Base-by-base conservation (phyloP, 2,113 vertebrate species). In the Alethe castanea region DNA sequence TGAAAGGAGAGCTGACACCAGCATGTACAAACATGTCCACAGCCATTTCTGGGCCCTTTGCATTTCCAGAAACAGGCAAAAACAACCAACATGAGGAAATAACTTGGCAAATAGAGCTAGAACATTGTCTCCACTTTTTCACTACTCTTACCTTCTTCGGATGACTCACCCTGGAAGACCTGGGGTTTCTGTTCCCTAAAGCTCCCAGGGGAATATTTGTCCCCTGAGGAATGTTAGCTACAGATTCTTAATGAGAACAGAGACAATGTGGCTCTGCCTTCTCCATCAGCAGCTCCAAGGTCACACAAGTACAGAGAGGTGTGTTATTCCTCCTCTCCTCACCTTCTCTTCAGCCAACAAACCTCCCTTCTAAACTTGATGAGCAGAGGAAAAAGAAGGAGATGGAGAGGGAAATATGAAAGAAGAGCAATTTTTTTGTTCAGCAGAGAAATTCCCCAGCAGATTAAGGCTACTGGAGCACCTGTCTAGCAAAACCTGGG, bases 1-100 rank as follows among this genome's bases (percentile, higher is more conserved):
- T 76, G 59, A 91, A 92, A 95, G 35, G 12, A 85, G 18, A 91
- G n/a, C 70, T 82, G 73, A 85, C 85, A 85, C 73, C 86, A 79
- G 66, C 85, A 35, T 10, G 50, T 56, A 60, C 40, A 53, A 61
- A n/a, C 54, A 83, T 24, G 50, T 50, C 35, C 67, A 35, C 53
- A 87, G 16, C 7, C 0, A 1, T 91, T 78, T 92, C 83, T 72
- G 45, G 22, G 15, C 22, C 23, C 7, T 86, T 81, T 70, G 47
- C 60, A 62, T 81, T 79, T 91, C 70, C 86, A 95, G 65, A 48
- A 95, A 74, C 15, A 65, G 36, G 40, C 3, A 16, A 71, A 86
- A 94, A 14, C 62, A 78, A 45, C 20, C 1, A 5, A 22, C n/a
- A 72, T 48, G 65, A 73, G 23, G 47, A 83, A 88, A 85, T 47